Conservation (phyloP, 92 coral and sea anemone species). For the Porites lobata region DNA sequence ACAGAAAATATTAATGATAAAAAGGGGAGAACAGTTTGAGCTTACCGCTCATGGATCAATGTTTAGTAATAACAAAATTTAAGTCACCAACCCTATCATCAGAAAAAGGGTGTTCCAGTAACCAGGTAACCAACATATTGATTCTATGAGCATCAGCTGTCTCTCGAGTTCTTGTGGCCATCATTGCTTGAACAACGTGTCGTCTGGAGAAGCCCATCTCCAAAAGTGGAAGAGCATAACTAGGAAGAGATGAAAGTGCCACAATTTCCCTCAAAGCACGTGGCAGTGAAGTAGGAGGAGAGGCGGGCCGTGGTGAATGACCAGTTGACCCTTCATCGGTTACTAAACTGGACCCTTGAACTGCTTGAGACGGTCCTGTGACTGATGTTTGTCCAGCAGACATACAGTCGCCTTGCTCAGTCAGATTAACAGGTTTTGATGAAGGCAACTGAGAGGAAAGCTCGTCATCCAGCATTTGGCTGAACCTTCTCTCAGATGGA, state of each 20-base stretch:
- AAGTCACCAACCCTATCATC: conserved; percentile 78
- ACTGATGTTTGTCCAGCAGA: conserved; percentile 7
- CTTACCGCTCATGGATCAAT: not conserved
- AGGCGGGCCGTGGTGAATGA: conserved; percentile 61
- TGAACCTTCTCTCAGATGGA: conserved; percentile 41
- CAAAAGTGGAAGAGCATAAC: conserved; percentile 78
- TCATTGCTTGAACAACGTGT: conserved; percentile 87
- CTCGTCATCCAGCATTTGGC: conserved; percentile 32
- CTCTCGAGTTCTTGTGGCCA: conserved; percentile 78
- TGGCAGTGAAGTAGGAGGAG: conserved; percentile 82
- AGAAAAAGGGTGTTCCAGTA: conserved; percentile 86
- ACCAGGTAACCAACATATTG: conserved; percentile 89
- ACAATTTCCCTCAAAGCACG: conserved; percentile 81
- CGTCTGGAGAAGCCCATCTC: conserved; percentile 94
- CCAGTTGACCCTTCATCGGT: conserved; percentile 22
- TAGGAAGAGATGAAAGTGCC: conserved; percentile 80
- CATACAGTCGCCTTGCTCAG: not conserved
- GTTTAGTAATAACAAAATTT: not conserved
- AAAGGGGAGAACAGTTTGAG: not conserved
- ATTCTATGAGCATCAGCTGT: conserved; percentile 77
- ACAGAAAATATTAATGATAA: too few species aligned
- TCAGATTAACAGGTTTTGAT: conserved; percentile 8
- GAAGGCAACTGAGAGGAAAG: conserved; percentile 26
- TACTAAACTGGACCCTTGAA: not conserved
- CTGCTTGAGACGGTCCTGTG: not conserved